Evolutionary conservation across 2,113 vertebrate genomes (phyloP), one percentile per base, ranked within the genome.

Genomic region (Tachycineta bicolor): DNA sequence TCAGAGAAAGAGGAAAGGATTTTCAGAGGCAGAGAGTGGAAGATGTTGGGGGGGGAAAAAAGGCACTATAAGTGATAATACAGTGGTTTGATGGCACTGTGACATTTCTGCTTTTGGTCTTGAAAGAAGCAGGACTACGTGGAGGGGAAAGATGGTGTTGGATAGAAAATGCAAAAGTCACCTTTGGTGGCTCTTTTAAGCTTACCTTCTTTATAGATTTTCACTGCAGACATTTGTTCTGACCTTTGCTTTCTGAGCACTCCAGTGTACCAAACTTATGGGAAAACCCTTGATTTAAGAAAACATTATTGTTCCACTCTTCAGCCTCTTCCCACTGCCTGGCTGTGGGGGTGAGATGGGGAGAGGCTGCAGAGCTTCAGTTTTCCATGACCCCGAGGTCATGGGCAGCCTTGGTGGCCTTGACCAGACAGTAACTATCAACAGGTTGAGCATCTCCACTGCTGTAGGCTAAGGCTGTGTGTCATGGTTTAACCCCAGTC

Each of bases 401-500:
- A 23, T 11, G 41, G 28, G 20, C 15, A 86, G 11, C 20, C 18
- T 58, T n/a, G 19, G 24, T 63, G 34, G 28, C 34, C 28, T 71
- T 69, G 41, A 63, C 15, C 14, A 29, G 25, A 25, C 0, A 0
- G 2, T 26, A 41, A 28, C 20, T n/a, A 21, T 43, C 2, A 11
- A 26, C 7, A 23, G 37, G 6, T 29, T 16, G 7, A 29, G 21
- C 25, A 55, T 44, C 12, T 80, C 53, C n/a, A 46, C 14, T 62
- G 41, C 58, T 52, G 41, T 26, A 68, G 26, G 41, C 63, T 71
- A 28, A 50, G 65, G 6, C 28, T 62, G 1, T 12, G 21, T 83
- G n/a, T 31, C 41, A 14, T 43, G 18, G 18, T 33, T 83, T 49
- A 69, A 23, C 29, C 21, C 9, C 41, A 49, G 29, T 2, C 29